Evolutionary conservation across 2,888 invertebrate species (phyloP).

Genomic region (Ptychoptera albimana): DNA sequence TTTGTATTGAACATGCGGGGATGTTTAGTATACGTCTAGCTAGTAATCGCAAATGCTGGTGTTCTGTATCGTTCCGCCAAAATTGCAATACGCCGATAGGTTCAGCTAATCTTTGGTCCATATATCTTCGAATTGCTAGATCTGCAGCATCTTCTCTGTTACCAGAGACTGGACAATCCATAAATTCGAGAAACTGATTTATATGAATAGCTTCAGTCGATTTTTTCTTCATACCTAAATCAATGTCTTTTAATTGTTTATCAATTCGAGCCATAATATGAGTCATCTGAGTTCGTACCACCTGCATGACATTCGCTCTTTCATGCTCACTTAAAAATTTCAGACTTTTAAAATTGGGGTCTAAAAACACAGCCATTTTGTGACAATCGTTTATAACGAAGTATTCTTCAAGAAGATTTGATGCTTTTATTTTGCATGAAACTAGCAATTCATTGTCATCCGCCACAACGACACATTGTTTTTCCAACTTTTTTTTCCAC

Average conservation of each 20-base stretch:
- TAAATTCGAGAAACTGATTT: slow-evolving; percentile 6
- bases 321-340: slow-evolving; percentile 9
- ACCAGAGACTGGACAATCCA: slow-evolving; percentile 8
- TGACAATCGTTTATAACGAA: slow-evolving; percentile 8
- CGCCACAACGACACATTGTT: slow-evolving; percentile 3
- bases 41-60: slow-evolving; percentile 5
- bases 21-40: slow-evolving; percentile 7
- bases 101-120: slow-evolving; percentile 1
- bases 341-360: slow-evolving; percentile 11
- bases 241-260: background rate
- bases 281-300: slow-evolving; percentile 1
- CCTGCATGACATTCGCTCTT: slow-evolving; percentile 4
- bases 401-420: slow-evolving; percentile 6
- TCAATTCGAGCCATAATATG: slow-evolving; percentile 1
- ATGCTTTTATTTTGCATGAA: slow-evolving; percentile 4
- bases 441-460: slow-evolving; percentile 5
- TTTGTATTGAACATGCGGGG: slow-evolving; percentile 5
- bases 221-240: background rate
- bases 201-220: slow-evolving; percentile 4
- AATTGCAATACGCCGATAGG: slow-evolving; percentile 1
- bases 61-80: slow-evolving; percentile 6
- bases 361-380: slow-evolving; percentile 9
- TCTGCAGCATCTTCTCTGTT: slow-evolving; percentile 6
- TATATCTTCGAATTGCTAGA: slow-evolving; percentile 5
- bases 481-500: slow-evolving; percentile 10